phyloP scores from a whole-genome alignment of 2,113 vertebrate genomes.

The Tiliqua scincoides region DNA sequence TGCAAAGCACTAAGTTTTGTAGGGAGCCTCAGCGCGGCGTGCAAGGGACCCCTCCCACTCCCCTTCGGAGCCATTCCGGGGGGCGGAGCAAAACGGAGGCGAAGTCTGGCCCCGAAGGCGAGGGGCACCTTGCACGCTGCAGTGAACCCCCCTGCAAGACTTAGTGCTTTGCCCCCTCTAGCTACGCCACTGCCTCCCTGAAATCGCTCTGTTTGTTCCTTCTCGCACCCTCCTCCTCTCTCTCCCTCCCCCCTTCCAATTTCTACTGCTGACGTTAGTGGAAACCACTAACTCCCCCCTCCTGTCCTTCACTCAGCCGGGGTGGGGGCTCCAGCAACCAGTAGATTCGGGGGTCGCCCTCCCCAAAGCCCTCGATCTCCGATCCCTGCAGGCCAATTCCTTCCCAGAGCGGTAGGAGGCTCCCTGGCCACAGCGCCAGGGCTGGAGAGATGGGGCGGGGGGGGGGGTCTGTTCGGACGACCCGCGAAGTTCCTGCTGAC shows the following conservation, averaged over 20 bases:
- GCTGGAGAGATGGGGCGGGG: neutral
- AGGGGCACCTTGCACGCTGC: too few relatives aligned
- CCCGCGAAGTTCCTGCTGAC: neutral
- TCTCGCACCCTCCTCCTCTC: neutral
- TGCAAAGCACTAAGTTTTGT: too few relatives aligned
- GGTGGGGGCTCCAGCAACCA: too few relatives aligned
- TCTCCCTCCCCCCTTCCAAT: neutral
- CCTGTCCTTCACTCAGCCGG: neutral
- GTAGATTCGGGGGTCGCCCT: neutral
- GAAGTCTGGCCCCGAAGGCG: too few relatives aligned
- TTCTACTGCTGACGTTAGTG: neutral
- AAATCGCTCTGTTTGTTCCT: neutral
- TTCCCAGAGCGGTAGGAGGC: neutral
- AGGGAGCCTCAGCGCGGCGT: too few relatives aligned
- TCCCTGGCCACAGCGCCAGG: neutral
- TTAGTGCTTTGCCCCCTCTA: too few relatives aligned
- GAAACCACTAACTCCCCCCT: slow-evolving; percentile 13
- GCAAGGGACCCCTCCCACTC: too few relatives aligned
- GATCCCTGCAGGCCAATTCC: neutral
- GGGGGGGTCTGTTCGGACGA: neutral
- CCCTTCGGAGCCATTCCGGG: too few relatives aligned
- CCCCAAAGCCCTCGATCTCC: neutral
- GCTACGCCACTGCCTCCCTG: too few relatives aligned
- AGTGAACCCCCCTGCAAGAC: too few relatives aligned
- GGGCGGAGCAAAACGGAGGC: too few relatives aligned